Evolutionary conservation across 2,113 vertebrate species (phyloP).

Genomic region (Malurus melanocephalus): DNA sequence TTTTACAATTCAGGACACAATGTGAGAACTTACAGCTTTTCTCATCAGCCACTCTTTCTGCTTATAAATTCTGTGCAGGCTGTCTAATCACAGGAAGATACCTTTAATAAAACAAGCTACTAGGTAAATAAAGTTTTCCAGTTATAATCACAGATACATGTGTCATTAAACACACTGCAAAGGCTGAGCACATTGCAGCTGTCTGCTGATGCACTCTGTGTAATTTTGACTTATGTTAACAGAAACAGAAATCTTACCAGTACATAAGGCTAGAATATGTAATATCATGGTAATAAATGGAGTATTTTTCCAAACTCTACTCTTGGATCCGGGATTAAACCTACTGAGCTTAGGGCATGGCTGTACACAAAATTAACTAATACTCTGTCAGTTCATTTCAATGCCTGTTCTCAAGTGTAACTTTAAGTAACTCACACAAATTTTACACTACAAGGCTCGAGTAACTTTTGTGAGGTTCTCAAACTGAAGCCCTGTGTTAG

Average conservation of each 20-base stretch:
- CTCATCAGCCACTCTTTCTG: constrained; percentile 37
- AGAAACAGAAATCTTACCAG: neutral
- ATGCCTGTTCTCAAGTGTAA: neutral
- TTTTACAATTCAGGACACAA: constrained; percentile 41
- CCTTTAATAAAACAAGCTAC: constrained; percentile 51
- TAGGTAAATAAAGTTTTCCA: constrained; percentile 26
- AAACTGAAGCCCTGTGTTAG: neutral
- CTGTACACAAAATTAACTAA: neutral
- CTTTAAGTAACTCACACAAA: neutral
- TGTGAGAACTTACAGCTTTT: constrained; percentile 49
- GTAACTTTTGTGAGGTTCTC: neutral
- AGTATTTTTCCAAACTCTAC: neutral
- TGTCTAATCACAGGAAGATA: neutral
- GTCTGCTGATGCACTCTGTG: neutral
- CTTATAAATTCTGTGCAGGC: constrained; percentile 20
- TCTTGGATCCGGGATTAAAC: neutral
- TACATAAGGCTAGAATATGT: neutral
- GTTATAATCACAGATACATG: neutral
- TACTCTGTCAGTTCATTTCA: neutral
- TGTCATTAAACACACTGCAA: neutral
- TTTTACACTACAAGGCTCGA: accelerated
- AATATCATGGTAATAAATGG: neutral
- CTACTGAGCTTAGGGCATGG: neutral
- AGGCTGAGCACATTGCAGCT: neutral
- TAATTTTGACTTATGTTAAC: neutral